Evolutionary conservation across 37 sponge, comb jelly and placozoan species (phyloP), one percentile per base, ranked within the genome.

Genomic region (Lycopodina hypogea): DNA sequence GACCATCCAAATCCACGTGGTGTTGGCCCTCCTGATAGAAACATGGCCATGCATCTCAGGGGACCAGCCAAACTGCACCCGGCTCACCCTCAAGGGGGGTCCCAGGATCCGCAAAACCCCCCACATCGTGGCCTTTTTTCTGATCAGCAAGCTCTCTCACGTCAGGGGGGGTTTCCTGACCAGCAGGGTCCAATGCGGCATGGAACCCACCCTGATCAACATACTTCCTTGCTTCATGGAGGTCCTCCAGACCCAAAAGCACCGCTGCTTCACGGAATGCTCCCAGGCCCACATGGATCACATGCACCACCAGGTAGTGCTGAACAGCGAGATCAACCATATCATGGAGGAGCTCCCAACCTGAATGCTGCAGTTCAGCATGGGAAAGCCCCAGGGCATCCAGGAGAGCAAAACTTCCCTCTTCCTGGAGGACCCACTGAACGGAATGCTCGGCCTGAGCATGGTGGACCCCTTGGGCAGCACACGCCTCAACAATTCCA

Each of bases 151-250:
- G n/a, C n/a, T n/a, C n/a, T n/a, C n/a, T n/a, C 3, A 68, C 69
- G 8, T 23, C 36, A 30, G 37, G 23, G 23, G 37, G 48, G 32
- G 6, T 11, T 12, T 12, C 74, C 9, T n/a, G 42, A 40, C 22
- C 74, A 45, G 50, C 52, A 75, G 18, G 66, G 68, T 36, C 79
- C 79, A 19, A 35, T 68, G 50, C 51, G 66, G 15, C 56, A 52
- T 32, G 23, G 56, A 38, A 55, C 68, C 60, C 39, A 69, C 33
- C 24, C 40, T 21, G 34, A n/a, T 30, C 2, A 32, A 30, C 14
- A 53, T 52, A 22, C 14, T 8, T 24, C 29, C 12, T 3, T 26
- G 12, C 28, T 14, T 50, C 66, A 28, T 37, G 64, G 38, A 63
- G 67, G 65, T 24, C 78, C 78, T 34, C 78, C 67, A 42, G 24